These are phyloP conservation scores for Drosophila setifemur DNA, from an alignment of 1,140 invertebrate genomes.

Conservation along the genomic window DNA sequence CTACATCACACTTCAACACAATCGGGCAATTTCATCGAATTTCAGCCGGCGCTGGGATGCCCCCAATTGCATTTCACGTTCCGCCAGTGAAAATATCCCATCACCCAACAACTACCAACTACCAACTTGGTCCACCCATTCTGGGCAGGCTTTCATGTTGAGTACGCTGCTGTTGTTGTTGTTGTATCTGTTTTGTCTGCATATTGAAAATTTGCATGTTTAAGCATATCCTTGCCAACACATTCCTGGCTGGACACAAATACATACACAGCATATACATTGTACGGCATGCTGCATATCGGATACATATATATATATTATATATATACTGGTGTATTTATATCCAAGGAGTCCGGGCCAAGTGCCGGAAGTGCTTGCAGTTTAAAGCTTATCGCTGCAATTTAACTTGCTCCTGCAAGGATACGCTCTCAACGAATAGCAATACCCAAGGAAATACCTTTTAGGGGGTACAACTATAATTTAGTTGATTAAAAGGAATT, in stretches of 20 bases:
- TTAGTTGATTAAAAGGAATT: no score
- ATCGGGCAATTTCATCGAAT: conserved; percentile 79
- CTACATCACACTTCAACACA: conserved; percentile 82
- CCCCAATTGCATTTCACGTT: conserved; percentile 74
- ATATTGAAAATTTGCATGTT: conserved; percentile 81
- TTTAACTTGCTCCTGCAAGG: conserved; percentile 58
- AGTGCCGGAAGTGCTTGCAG: conserved; percentile 69
- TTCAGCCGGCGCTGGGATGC: conserved; percentile 3
- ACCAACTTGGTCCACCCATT: conserved; percentile 7
- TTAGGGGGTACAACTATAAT: no score
- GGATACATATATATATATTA: conserved; percentile 7
- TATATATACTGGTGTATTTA: no score
- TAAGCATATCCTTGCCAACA: conserved; percentile 81
- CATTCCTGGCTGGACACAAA: conserved; percentile 59
- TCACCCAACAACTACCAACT: not conserved
- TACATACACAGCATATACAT: conserved; percentile 29
- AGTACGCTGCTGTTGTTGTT: no score
- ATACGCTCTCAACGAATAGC: conserved; percentile 24
- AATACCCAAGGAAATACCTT: not conserved
- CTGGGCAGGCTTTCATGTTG: conserved; percentile 74
- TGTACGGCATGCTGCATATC: conserved; percentile 6
- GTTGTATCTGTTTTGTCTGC: conserved; percentile 67
- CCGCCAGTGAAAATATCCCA: conserved; percentile 54
- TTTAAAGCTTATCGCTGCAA: conserved; percentile 81
- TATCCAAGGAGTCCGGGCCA: conserved; percentile 18